Conservation (phyloP, 2,113 vertebrate genomes). For the Semicossyphus pulcher region DNA sequence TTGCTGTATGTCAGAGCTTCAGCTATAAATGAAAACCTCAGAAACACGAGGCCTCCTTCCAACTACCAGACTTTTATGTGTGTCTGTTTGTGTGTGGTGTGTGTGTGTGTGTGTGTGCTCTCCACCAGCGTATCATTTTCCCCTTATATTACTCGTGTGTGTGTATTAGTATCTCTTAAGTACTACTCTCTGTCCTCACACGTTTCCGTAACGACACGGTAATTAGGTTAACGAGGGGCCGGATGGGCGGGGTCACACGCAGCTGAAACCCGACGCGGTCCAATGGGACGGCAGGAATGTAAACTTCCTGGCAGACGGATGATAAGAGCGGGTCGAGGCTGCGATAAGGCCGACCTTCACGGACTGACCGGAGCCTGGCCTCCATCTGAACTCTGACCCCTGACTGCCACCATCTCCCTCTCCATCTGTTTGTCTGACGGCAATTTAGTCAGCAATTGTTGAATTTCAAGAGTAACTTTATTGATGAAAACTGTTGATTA, state of each 20-base stretch:
- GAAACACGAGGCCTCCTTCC: conserved; percentile 68
- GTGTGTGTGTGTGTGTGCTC: conserved; percentile 29
- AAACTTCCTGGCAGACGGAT: conserved; percentile 54
- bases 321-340: conserved; percentile 53
- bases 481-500: too few species aligned
- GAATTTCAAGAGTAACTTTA: too few species aligned
- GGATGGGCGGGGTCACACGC: conserved; percentile 64
- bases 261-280: conserved; percentile 36
- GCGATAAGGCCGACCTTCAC: conserved; percentile 41
- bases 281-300: conserved; percentile 60
- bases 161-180: conserved; percentile 32
- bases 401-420: conserved; percentile 18
- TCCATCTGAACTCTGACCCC: conserved; percentile 44
- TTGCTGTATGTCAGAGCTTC: conserved; percentile 65
- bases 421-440: conserved; percentile 40
- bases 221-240: conserved; percentile 67
- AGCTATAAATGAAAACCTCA: conserved; percentile 71
- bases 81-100: conserved; percentile 36
- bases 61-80: conserved; percentile 45
- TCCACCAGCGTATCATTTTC: conserved; percentile 17
- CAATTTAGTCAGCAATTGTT: not conserved
- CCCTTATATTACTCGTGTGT: conserved; percentile 1
- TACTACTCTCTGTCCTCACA: conserved; percentile 11
- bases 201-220: conserved; percentile 42
- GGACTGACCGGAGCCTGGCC: conserved; percentile 43